Percentiles rank a stretch among this genome's conserved stretches.
Conservation (phyloP, 2,888 invertebrate species). For the Oscheius myriophilus region DNA sequence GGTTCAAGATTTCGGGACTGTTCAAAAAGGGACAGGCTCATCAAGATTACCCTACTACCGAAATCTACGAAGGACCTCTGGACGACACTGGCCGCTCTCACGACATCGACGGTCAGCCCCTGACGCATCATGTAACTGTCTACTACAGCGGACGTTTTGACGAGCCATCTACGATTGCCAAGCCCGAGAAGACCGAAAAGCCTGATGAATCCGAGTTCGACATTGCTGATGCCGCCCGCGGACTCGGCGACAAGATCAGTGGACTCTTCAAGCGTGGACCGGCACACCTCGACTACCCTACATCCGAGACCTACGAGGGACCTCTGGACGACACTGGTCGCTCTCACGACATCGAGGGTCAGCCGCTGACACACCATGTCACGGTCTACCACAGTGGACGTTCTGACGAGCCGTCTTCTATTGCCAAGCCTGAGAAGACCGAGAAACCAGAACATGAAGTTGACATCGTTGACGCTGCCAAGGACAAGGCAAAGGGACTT, state of each 20-base stretch:
- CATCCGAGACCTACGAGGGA: constrained; percentile 18
- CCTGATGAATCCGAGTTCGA: constrained; percentile 16
- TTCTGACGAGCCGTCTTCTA: constrained; percentile 9
- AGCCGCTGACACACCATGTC: constrained; percentile 13
- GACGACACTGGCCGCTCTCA: constrained; percentile 19
- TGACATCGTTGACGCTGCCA: neutral
- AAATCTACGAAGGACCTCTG: constrained; percentile 8
- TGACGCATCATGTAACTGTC: constrained; percentile 6
- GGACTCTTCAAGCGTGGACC: constrained; percentile 50
- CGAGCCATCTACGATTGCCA: too few relatives aligned
- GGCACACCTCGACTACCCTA: constrained; percentile 55
- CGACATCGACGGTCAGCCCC: constrained; percentile 35
- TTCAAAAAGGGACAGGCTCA: constrained; percentile 36
- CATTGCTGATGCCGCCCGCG: constrained; percentile 17
- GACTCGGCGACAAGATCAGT: constrained; percentile 40
- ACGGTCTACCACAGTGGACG: constrained; percentile 13
- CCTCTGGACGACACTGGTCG: constrained; percentile 11
- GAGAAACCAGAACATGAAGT: constrained; percentile 30
- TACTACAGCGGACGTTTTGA: neutral
- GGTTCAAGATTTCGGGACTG: constrained; percentile 4
- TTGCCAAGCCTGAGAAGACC: constrained; percentile 22
- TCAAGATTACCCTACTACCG: constrained; percentile 37
- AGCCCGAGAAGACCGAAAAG: constrained; percentile 10
- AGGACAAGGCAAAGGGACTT: neutral
- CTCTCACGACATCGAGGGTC: constrained; percentile 6